phyloP scores from a whole-genome alignment of 2,888 invertebrate species.

The Cosmorhoe ocellata region DNA sequence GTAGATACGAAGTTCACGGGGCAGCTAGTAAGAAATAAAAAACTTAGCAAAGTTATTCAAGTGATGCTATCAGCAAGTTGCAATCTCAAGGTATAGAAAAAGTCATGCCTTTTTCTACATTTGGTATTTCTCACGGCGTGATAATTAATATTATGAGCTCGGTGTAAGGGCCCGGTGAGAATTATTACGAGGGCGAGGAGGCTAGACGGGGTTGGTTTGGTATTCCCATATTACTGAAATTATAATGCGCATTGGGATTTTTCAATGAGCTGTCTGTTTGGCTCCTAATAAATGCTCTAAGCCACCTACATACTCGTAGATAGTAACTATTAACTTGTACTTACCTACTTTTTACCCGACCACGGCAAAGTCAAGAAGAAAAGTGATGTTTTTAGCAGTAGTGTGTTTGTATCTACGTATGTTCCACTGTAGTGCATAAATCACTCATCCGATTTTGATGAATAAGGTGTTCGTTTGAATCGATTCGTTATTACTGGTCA shows the following conservation, averaged over 20 bases:
- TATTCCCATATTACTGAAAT: slow-evolving; percentile 1
- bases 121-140: slow-evolving; percentile 4
- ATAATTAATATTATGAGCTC: slow-evolving; percentile 1
- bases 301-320: neutral
- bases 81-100: neutral
- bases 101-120: neutral
- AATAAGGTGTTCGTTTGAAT: too few species aligned
- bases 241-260: neutral
- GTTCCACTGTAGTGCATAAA: too few species aligned
- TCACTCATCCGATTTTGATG: too few species aligned
- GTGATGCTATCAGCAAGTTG: neutral
- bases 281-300: neutral
- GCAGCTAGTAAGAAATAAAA: too few species aligned
- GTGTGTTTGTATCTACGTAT: too few species aligned
- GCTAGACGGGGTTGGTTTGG: slow-evolving; percentile 2
- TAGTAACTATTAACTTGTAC: too few species aligned
- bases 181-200: slow-evolving; percentile 10
- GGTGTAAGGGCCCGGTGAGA: neutral
- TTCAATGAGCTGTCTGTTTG: slow-evolving; percentile 3
- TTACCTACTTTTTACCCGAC: too few species aligned
- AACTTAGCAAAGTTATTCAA: too few species aligned
- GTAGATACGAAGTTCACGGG: too few species aligned
- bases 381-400: too few species aligned
- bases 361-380: too few species aligned
- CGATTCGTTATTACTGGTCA: too few species aligned